phyloP scores from a whole-genome alignment of 2,888 invertebrate species.

The Torymus tubicola region DNA sequence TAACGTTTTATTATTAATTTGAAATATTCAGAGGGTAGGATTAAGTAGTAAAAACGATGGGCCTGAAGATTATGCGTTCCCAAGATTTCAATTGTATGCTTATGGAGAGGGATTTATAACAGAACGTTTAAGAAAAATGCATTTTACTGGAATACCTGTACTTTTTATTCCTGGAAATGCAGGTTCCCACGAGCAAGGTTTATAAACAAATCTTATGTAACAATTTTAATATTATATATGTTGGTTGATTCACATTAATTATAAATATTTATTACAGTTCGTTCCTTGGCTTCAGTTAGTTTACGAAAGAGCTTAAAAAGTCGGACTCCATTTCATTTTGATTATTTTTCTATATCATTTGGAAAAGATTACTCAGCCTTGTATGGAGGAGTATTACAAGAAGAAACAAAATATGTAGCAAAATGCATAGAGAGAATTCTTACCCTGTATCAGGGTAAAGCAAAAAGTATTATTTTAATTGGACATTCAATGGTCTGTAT shows the following conservation, averaged over 20 bases:
- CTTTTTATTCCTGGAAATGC: slow-evolving; percentile 97
- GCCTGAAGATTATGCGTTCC: slow-evolving; percentile 78
- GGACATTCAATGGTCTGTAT: slow-evolving; percentile 92
- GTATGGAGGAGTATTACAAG: slow-evolving; percentile 88
- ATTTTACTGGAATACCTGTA: slow-evolving; percentile 93
- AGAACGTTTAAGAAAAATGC: slow-evolving; percentile 83
- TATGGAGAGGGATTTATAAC: slow-evolving; percentile 92
- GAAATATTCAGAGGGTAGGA: slow-evolving; percentile 81
- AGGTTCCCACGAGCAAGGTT: slow-evolving; percentile 86
- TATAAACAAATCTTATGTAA: not conserved
- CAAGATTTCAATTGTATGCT: slow-evolving; percentile 90
- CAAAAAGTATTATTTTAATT: slow-evolving; percentile 84
- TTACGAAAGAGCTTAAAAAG: slow-evolving; percentile 87
- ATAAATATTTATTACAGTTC: slow-evolving; percentile 77
- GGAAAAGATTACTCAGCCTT: slow-evolving; percentile 93
- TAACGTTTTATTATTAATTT: slow-evolving; percentile 11
- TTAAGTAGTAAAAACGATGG: slow-evolving; percentile 76
- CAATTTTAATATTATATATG: not conserved
- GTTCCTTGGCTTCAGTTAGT: slow-evolving; percentile 95
- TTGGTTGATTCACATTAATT: not conserved
- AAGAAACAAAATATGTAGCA: slow-evolving; percentile 86
- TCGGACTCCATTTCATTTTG: slow-evolving; percentile 86
- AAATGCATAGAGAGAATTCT: slow-evolving; percentile 85
- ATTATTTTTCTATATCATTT: slow-evolving; percentile 94
- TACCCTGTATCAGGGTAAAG: slow-evolving; percentile 82